Conservation (phyloP, 2,113 vertebrate species). For the Oenanthe oenanthe region DNA sequence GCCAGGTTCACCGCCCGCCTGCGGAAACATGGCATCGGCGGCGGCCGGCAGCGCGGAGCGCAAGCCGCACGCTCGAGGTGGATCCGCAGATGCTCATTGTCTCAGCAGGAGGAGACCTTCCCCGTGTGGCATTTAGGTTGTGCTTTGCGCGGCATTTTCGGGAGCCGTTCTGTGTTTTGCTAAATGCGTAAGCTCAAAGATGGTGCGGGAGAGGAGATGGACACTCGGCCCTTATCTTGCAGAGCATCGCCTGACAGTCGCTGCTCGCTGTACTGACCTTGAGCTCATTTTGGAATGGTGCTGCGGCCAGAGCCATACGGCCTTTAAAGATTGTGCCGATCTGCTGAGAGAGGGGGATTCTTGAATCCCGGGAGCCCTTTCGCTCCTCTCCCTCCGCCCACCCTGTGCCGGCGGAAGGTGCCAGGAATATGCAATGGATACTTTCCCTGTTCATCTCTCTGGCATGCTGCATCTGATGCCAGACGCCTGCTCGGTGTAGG, state of each 20-base stretch:
- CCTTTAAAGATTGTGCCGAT: background rate
- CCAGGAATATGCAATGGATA: conserved; percentile 33
- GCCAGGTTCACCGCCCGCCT: rapidly evolving
- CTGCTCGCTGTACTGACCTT: background rate
- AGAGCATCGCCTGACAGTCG: rapidly evolving
- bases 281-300: background rate
- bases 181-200: background rate
- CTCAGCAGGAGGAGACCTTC: background rate
- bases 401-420: background rate
- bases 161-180: background rate
- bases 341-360: background rate
- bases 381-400: background rate
- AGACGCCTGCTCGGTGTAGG: background rate
- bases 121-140: rapidly evolving
- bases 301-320: background rate
- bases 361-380: conserved; percentile 3
- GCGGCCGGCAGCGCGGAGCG: background rate
- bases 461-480: conserved; percentile 11
- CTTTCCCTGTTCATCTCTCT: background rate
- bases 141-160: background rate
- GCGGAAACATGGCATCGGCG: conserved; percentile 5
- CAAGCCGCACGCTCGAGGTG: background rate
- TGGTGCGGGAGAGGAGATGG: background rate
- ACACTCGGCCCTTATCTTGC: background rate
- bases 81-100: background rate